Conservation (phyloP, 2,113 vertebrate genomes). For the Pantherophis guttatus region DNA sequence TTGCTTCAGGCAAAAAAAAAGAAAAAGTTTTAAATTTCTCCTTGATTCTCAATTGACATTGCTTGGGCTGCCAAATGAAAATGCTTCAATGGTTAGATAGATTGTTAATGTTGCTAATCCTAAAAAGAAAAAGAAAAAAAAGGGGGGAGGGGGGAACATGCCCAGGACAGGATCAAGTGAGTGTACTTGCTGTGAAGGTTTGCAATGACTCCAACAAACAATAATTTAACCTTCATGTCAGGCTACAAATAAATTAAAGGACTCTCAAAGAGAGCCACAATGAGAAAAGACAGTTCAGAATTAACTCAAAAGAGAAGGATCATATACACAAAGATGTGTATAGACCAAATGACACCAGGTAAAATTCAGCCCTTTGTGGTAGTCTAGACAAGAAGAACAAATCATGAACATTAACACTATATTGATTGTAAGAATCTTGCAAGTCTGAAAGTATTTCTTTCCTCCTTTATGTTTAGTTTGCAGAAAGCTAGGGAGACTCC, state of each 20-base stretch:
- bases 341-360: not conserved
- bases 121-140: not conserved
- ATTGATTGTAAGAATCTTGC: not conserved
- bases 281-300: not conserved
- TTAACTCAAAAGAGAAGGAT: not conserved
- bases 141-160: fast-evolving
- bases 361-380: not conserved
- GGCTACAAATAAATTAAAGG: not conserved
- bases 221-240: not conserved
- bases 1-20: slow-evolving; percentile 26
- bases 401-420: not conserved
- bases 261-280: not conserved
- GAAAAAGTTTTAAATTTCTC: slow-evolving; percentile 38
- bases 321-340: not conserved
- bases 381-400: not conserved
- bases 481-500: not conserved
- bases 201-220: not conserved
- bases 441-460: not conserved
- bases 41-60: slow-evolving; percentile 26
- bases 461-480: not conserved
- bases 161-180: not conserved
- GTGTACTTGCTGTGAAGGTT: not conserved
- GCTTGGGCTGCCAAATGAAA: not conserved
- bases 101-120: not conserved
- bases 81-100: not conserved